Percentiles rank a stretch among this genome's conserved stretches.
phyloP scores from a whole-genome alignment of 2,113 vertebrate species.

The Prunella himalayana region DNA sequence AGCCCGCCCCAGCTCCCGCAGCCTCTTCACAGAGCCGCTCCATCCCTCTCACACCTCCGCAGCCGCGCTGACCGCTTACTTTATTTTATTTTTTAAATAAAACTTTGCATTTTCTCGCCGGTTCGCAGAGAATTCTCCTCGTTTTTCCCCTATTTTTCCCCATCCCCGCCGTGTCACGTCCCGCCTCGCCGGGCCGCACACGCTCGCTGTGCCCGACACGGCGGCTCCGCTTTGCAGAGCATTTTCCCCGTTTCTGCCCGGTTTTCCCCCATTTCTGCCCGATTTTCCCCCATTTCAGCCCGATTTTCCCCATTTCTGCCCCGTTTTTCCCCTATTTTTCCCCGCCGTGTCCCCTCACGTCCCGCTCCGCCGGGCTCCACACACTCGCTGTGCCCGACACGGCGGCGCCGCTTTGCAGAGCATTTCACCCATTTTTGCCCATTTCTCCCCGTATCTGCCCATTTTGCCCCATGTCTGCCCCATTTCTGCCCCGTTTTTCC shows the following conservation, averaged over 20 bases:
- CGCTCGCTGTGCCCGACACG: neutral
- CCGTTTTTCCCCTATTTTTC: neutral
- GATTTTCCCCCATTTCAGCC: neutral
- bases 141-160: neutral
- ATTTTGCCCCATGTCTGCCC: neutral
- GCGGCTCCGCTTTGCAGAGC: neutral
- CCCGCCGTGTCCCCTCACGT: neutral
- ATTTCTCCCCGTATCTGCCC: neutral
- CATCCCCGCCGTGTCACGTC: neutral
- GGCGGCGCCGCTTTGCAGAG: neutral
- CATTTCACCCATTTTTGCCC: neutral
- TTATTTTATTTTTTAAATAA: neutral
- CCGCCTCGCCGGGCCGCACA: neutral
- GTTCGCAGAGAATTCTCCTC: neutral
- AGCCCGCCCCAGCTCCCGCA: neutral
- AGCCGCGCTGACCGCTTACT: no score
- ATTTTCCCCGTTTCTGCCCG: no score
- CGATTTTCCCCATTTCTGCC: neutral
- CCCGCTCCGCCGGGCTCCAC: neutral
- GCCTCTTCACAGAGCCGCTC: neutral
- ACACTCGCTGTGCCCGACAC: neutral
- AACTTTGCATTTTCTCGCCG: accelerated
- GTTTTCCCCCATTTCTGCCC: neutral
- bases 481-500: neutral
- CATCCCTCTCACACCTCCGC: neutral